Evolutionary conservation across 2,797 vertebrate genomes (phyloP), one percentile per base, ranked within the genome.

Genomic region (Acanthis flammea): DNA sequence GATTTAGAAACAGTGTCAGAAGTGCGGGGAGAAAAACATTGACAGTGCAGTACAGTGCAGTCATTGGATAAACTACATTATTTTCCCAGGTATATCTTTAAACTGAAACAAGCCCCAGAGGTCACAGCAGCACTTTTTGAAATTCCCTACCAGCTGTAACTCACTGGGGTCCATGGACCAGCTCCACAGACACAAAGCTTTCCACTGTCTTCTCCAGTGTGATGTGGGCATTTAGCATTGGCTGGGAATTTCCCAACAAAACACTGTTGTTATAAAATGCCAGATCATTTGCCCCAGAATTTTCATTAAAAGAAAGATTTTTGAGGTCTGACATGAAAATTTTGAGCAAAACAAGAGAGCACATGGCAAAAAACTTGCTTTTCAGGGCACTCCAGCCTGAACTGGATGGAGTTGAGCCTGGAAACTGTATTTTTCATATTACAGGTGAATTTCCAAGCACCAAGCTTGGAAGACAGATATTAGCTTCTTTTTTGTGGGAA

Each of bases 371-470:
- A 84, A 90, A 19, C 27, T 68, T 76, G 10, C 47, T 88, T 3
- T 54, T 72, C 28, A 31, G 25, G 19, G 18, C 44, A 45, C 11
- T 84, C n/a, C 57, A 48, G 53, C 27, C 7, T 31, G 71, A 92
- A 67, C 35, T 68, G 33, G 23, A 60, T 31, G 21, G 61, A 72
- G 12, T 9, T 19, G 19, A 86, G 58, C 18, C 28, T 86, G n/a
- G 58, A 88, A 88, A 83, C 6, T 30, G 21, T 42, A 22, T 68
- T 94, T 75, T 94, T 84, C 31, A 7, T 70, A 53, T 67, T 86
- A 45, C 70, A 93, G 90, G 88, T 92, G 88, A 86, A 75, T 86
- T 95, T 90, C 37, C 28, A 78, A 81, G 10, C 19, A 90, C 7
- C 37, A 55, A 58, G 19, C 39, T 86, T 75, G 10, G 27, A 72